Base-by-base conservation (phyloP, 1,140 invertebrate species). In the Orussus abietinus region DNA sequence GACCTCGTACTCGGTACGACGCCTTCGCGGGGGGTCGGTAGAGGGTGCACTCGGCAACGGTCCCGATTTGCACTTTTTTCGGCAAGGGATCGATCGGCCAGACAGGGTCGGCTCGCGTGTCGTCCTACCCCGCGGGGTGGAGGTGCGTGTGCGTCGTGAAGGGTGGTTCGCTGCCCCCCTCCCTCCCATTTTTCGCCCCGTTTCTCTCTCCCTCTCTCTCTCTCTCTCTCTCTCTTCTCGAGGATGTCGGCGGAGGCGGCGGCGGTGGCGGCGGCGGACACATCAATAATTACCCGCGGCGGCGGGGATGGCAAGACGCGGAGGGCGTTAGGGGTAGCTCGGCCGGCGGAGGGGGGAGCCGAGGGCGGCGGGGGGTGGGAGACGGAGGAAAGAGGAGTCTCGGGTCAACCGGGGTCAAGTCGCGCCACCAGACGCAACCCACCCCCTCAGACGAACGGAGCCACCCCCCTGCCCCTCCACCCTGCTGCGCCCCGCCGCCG, bases 331-430 rank as follows among this genome's bases (percentile, higher is more conserved):
- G 49, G 51, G 47, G 47, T 52, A 50, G 55, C 44, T 41, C 49
- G 39, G 39, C 15, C 38, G 49, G 37, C 42, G 37, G 38, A 34
- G 47, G 36, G 38, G 42, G 39, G 50, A 43, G 49, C 46, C 36
- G 52, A 44, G 45, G 42, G 45, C 38, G 43, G 45, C 17, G 17
- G 14, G 39, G 37, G 38, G 38, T 13, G n/a, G 12, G 51, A 28
- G 25, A 17, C 33, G 21, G 50, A 52, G 45, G 46, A 53, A 47
- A 60, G 54, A 47, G 52, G 51, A 57, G 47, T 54, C 54, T 61
- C 62, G 62, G 64, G 64, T 72, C 66, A 66, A 66, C 60, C 57
- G 66, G 61, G 66, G 66, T 72, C 69, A 70, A 69, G 69, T 70
- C 64, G 66, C 58, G 64, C 67, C 57, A 69, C 64, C 68, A 70